A percentile compares a stretch with the other conserved stretches of the same genome.
Conservation (phyloP, 2,113 vertebrate genomes). For the Pavo muticus region DNA sequence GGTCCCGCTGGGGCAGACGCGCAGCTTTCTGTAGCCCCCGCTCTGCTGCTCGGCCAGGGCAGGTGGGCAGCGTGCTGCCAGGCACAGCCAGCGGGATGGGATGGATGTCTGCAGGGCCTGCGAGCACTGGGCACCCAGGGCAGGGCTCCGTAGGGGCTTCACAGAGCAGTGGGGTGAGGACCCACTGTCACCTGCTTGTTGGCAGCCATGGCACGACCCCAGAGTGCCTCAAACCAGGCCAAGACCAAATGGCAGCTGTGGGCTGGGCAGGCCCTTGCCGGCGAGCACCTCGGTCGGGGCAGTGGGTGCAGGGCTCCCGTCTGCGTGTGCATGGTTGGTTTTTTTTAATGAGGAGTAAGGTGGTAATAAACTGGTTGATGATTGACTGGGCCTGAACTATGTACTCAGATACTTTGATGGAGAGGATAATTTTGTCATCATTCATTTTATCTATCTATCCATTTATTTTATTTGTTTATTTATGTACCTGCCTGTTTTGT, state of each 20-base stretch:
- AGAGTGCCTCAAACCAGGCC: background rate
- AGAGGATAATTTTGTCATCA: constrained; percentile 15
- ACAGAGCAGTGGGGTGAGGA: background rate
- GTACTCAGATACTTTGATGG: constrained; percentile 60
- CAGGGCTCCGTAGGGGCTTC: background rate
- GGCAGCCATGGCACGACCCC: background rate
- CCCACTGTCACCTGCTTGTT: background rate
- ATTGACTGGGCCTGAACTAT: constrained; percentile 64
- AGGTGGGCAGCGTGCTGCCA: too few relatives aligned
- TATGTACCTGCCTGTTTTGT: background rate
- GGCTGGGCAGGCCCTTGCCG: background rate
- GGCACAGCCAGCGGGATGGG: background rate
- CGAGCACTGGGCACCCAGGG: background rate
- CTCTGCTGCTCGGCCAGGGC: background rate
- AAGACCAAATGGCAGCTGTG: background rate
- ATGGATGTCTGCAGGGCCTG: background rate
- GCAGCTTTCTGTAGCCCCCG: background rate
- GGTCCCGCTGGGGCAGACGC: too few relatives aligned
- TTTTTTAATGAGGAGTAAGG: constrained; percentile 52
- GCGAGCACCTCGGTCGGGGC: background rate
- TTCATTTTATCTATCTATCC: background rate
- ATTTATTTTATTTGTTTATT: background rate
- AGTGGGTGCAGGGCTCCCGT: background rate
- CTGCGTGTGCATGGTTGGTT: background rate
- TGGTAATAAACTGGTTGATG: constrained; percentile 64